phyloP scores from a whole-genome alignment of 2,797 vertebrate species.

The Propithecus deckenii region DNA sequence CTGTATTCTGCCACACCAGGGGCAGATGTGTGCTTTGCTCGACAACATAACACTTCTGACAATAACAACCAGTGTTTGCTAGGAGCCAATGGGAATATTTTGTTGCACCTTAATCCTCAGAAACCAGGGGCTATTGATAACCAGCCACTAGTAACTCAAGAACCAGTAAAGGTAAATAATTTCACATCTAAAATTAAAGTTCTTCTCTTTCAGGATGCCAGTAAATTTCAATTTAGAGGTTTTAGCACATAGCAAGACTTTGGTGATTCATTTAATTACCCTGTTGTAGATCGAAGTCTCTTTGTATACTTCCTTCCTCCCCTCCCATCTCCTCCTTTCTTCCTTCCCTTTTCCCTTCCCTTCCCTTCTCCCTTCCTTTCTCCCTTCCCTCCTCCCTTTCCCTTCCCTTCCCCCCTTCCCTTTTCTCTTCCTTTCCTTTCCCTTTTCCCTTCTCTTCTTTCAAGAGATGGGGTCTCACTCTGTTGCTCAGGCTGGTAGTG shows the following conservation, averaged over 20 bases:
- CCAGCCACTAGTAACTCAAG: conserved; percentile 94
- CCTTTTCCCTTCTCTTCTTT: background rate
- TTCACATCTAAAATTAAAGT: background rate
- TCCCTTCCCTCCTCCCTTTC: background rate
- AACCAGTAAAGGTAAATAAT: conserved; percentile 92
- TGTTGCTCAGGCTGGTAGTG: background rate
- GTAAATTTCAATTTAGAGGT: conserved; percentile 37
- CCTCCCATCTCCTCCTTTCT: background rate
- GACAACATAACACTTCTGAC: conserved; percentile 94
- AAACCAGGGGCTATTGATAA: conserved; percentile 99
- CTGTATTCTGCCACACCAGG: conserved; percentile 89
- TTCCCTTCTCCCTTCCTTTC: too few species aligned
- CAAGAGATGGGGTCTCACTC: background rate
- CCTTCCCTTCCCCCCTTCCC: too few species aligned
- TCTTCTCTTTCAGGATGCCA: conserved; percentile 30
- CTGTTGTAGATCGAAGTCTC: background rate
- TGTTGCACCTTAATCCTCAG: conserved; percentile 92
- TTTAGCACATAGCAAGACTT: background rate
- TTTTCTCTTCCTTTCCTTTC: too few species aligned
- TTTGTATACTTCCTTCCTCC: conserved; percentile 31
- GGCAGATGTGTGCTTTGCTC: conserved; percentile 93
- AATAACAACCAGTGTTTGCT: conserved; percentile 97
- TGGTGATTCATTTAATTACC: background rate
- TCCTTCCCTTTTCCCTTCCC: too few species aligned
- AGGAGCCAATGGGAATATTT: conserved; percentile 90